Evolutionary conservation across 2,888 invertebrate species (phyloP).

Genomic region (Ochropleura plecta): DNA sequence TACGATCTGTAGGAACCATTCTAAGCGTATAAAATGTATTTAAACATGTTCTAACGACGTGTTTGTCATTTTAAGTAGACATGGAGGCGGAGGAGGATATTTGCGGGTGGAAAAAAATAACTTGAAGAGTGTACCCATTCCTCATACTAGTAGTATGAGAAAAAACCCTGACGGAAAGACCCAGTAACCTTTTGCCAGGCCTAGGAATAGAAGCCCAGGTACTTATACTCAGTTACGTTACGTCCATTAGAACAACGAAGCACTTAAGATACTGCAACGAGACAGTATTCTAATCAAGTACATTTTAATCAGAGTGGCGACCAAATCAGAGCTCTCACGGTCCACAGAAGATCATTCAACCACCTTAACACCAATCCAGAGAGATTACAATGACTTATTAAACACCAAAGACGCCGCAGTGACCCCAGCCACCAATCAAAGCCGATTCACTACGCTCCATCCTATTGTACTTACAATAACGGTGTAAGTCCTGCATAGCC

Average conservation of each 20-base stretch:
- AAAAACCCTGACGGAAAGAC: too few relatives aligned
- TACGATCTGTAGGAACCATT: neutral
- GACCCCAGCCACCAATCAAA: conserved; percentile 41
- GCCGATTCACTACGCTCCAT: conserved; percentile 52
- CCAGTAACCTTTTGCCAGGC: too few relatives aligned
- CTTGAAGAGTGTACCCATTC: too few relatives aligned
- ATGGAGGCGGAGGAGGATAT: neutral
- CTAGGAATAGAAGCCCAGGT: too few relatives aligned
- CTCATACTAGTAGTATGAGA: too few relatives aligned
- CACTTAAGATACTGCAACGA: too few relatives aligned
- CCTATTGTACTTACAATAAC: conserved; percentile 53
- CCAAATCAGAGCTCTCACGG: neutral
- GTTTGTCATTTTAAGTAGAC: conserved; percentile 20
- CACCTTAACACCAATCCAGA: neutral
- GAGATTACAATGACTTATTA: conserved; percentile 6
- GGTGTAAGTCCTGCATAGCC: conserved; percentile 42
- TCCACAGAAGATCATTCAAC: neutral
- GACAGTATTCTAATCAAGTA: too few relatives aligned
- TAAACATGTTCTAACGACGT: conserved; percentile 12
- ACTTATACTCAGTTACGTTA: too few relatives aligned
- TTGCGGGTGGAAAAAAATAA: too few relatives aligned
- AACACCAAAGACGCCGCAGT: conserved; percentile 22
- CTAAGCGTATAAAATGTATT: conserved; percentile 7
- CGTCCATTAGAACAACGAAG: too few relatives aligned
- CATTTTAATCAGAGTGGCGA: too few relatives aligned